Evolutionary conservation across 1,140 invertebrate genomes (phyloP).

Genomic region (Drosophila neocordata): DNA sequence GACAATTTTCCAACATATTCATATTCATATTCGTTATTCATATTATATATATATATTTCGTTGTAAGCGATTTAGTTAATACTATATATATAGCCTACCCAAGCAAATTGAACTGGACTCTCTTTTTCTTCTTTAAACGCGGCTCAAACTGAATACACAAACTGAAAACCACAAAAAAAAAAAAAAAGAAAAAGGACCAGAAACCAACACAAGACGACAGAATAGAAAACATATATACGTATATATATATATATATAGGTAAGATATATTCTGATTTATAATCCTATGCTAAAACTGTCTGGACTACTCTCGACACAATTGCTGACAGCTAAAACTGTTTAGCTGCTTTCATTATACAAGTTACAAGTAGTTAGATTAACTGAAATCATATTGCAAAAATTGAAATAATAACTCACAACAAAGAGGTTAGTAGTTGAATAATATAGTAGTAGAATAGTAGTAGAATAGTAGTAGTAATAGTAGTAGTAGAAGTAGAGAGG

Average conservation of each 20-base stretch:
- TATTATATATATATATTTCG: slow-evolving; percentile 27
- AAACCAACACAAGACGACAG: slow-evolving; percentile 38
- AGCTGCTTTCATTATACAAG: slow-evolving; percentile 1
- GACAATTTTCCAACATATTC: slow-evolving; percentile 39
- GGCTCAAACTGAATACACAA: slow-evolving; percentile 39
- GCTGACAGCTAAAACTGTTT: slow-evolving; percentile 1
- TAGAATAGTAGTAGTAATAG: slow-evolving; percentile 7
- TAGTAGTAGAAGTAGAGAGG: slow-evolving; percentile 32
- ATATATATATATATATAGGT: slow-evolving; percentile 9
- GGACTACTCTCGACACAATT: slow-evolving; percentile 1
- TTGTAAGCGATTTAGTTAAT: not conserved
- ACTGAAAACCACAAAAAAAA: slow-evolving; percentile 6
- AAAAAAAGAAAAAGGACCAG: slow-evolving; percentile 25
- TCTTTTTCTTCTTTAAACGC: slow-evolving; percentile 24
- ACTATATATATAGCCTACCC: slow-evolving; percentile 57
- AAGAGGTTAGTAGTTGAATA: slow-evolving; percentile 55
- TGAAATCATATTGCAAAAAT: slow-evolving; percentile 32
- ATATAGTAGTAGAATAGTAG: slow-evolving; percentile 7
- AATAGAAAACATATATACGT: slow-evolving; percentile 33
- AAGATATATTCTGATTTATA: not conserved
- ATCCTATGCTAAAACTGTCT: slow-evolving; percentile 3
- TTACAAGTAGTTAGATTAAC: not conserved
- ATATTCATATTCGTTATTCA: slow-evolving; percentile 33
- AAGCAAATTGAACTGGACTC: slow-evolving; percentile 70
- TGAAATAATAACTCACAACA: slow-evolving; percentile 64